Evolutionary conservation across 1,140 invertebrate species (phyloP), one percentile per base, ranked within the genome.

Genomic region (Drosophila auraria): DNA sequence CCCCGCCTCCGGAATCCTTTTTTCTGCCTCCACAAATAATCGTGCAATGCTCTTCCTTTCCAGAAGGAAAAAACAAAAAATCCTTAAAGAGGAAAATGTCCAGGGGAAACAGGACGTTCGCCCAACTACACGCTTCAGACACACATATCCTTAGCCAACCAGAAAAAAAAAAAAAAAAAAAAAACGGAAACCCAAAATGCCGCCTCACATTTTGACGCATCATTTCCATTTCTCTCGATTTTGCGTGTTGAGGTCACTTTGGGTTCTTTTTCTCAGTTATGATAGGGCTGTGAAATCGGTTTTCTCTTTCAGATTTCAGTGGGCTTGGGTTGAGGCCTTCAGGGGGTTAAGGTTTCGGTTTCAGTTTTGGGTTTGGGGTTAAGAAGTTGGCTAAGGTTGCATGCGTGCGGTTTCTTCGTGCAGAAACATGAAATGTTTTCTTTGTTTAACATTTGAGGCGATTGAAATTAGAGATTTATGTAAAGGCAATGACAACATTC

Each of bases 171-270:
- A 56, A 65, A 69, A 49, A 23, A 65, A 69, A 33, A 9, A 33
- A 33, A 8, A 33, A 33, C 33, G 68, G 57, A 73, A 73, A 73
- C 68, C 54, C 40, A 20, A 59, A 73, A 73, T 69, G 49, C 68
- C 68, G 68, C 69, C 71, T 73, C 56, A 71, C 69, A 73, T 73
- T 73, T 72, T 53, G 69, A 73, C 70, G 71, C 71, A 61, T 73
- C 71, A 73, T 73, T 73, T 61, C 68, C 54, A 73, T 73, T 73
- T 61, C 68, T 23, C 54, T 73, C 38, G 70, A 72, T 38, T 73
- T 73, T 73, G 27, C 68, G 38, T 73, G 71, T 61, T 73, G 71
- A 73, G 71, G 71, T 73, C 71, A 73, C 71, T 73, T 73, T 69
- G 50, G 49, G 63, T 69, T 30, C 6, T 30, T 72, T 44, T 51